Conservation (phyloP, 1,140 invertebrate species). For the Stegodyphus mimosarum region DNA sequence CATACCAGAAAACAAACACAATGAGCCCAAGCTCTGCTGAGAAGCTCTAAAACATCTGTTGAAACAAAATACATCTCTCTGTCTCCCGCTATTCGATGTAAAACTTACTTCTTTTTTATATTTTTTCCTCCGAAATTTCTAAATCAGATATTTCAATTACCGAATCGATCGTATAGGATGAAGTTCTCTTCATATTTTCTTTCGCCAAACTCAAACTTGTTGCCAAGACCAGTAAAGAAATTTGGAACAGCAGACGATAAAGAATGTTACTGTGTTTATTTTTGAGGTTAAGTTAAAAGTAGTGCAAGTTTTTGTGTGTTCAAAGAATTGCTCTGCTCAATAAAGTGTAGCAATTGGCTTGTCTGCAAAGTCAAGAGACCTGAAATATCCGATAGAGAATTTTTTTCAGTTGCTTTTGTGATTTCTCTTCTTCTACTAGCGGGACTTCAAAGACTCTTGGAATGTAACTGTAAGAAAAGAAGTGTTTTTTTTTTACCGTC, state of each 20-base stretch:
- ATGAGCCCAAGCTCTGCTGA: too few relatives aligned
- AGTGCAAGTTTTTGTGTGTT: slow-evolving; percentile 43
- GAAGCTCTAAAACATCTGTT: too few relatives aligned
- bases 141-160: slow-evolving; percentile 60
- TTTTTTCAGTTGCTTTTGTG: slow-evolving; percentile 36
- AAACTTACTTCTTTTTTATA: too few relatives aligned
- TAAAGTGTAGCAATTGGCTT: slow-evolving; percentile 53
- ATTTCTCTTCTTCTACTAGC: neutral
- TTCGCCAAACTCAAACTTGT: slow-evolving; percentile 25
- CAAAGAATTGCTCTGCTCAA: slow-evolving; percentile 44
- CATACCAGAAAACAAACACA: too few relatives aligned
- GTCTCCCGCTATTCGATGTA: too few relatives aligned
- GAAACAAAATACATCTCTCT: too few relatives aligned
- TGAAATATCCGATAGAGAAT: slow-evolving; percentile 29
- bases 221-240: slow-evolving; percentile 41
- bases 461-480: neutral
- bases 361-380: slow-evolving; percentile 40
- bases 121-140: neutral
- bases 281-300: slow-evolving; percentile 56
- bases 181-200: slow-evolving; percentile 13
- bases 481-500: neutral
- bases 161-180: slow-evolving; percentile 3
- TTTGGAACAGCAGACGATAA: slow-evolving; percentile 33
- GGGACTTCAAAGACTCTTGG: neutral
- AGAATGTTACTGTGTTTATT: slow-evolving; percentile 47